Evolutionary conservation across 1,140 invertebrate species (phyloP).

Genomic region (Camponotus floridanus): DNA sequence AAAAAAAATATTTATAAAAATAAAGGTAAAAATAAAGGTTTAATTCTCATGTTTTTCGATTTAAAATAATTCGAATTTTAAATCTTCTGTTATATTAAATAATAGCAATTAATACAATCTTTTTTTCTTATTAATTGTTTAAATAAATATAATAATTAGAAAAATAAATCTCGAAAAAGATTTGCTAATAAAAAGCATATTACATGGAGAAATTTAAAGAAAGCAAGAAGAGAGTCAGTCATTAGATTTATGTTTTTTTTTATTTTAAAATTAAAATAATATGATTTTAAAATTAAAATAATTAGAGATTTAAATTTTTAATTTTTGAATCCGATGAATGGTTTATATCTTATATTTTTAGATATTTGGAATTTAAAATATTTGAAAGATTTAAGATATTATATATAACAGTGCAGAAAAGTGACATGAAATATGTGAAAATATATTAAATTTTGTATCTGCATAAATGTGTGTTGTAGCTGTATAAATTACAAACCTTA

Average conservation of each 20-base stretch:
- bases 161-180: not conserved
- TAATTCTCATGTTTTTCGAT: not conserved
- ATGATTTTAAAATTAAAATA: not conserved
- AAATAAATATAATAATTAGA: not conserved
- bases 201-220: not conserved
- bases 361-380: not conserved
- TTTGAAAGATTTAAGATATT: not conserved
- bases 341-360: too few species aligned
- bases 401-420: not conserved
- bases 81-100: not conserved
- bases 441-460: not conserved
- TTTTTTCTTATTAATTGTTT: not conserved
- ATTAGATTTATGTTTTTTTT: not conserved
- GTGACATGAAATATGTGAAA: not conserved
- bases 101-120: not conserved
- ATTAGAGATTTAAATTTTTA: not conserved
- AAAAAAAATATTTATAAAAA: not conserved
- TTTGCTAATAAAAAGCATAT: not conserved
- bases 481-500: not conserved
- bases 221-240: not conserved
- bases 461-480: too few species aligned
- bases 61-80: not conserved
- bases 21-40: not conserved
- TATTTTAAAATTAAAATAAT: not conserved
- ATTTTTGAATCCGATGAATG: too few species aligned